Conservation (phyloP, 2,888 invertebrate genomes). For the Himalopsyche kuldschensis region DNA sequence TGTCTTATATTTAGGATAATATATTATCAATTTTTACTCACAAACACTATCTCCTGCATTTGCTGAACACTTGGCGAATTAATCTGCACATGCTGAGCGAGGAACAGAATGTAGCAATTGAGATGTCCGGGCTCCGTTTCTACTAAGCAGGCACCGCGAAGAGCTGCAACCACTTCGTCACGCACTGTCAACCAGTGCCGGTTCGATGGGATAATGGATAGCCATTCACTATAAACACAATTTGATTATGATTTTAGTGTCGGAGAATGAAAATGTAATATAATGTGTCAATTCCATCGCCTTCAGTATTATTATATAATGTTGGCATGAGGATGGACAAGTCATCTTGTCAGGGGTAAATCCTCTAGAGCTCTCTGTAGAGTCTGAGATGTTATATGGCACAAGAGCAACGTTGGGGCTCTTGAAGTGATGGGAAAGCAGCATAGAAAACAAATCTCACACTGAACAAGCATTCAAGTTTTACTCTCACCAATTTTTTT, state of each 20-base stretch:
- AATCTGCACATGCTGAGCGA: slow-evolving; percentile 68
- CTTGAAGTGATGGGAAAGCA: too few species aligned
- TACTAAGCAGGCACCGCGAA: slow-evolving; percentile 87
- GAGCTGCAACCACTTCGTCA: slow-evolving; percentile 67
- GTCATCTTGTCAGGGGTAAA: too few species aligned
- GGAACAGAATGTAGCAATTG: slow-evolving; percentile 82
- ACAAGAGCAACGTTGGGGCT: too few species aligned
- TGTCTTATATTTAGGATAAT: too few species aligned
- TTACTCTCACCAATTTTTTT: too few species aligned
- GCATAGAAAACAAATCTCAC: too few species aligned
- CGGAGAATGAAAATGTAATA: neutral
- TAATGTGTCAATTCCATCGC: too few species aligned
- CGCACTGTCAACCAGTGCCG: slow-evolving; percentile 77
- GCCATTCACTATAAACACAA: slow-evolving; percentile 45
- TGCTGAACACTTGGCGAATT: slow-evolving; percentile 38
- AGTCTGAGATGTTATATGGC: too few species aligned
- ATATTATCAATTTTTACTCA: slow-evolving; percentile 17
- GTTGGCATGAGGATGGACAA: too few species aligned
- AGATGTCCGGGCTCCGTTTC: slow-evolving; percentile 85
- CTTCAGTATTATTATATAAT: too few species aligned
- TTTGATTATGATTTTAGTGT: neutral
- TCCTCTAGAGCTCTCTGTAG: too few species aligned
- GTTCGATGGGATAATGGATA: slow-evolving; percentile 65
- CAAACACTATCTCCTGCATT: slow-evolving; percentile 50
- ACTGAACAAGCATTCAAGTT: too few species aligned